Base-by-base conservation (phyloP, 2,888 invertebrate species). In the Aquatica leii region DNA sequence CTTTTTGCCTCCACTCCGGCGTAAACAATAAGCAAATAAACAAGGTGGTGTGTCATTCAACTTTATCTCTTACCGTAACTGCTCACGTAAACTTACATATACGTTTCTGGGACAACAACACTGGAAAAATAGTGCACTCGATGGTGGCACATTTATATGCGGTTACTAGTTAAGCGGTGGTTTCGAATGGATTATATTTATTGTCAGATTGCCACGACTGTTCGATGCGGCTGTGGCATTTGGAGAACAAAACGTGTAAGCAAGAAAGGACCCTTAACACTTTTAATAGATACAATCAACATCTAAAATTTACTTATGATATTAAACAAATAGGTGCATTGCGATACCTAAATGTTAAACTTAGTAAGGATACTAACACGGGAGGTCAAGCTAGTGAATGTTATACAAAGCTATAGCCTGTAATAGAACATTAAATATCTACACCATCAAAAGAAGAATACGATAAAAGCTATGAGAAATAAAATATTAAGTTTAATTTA, bases 221-320 rank as follows among this genome's bases (percentile, higher is more conserved):
- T 85, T 98, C 98, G 76, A 94, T 99, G 81, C 90, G 98, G 75
- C 87, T 99, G 75, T 99, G 99, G 99, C 97, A 99, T 86, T 87
- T 99, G 80, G 97, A 99, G 86, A 97, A 94, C 84, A 97, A 97
- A 85, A 96, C 97, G 65, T 99, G 99, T 86, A 95, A 99, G 76
- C 99, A 99, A 84, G 99, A 99, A 85, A 98, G 99, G 81, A 98
- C 98, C 57, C n/a, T n/a, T n/a, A n/a, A n/a, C n/a, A n/a, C n/a
- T n/a, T n/a, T n/a, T n/a, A n/a, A n/a, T n/a, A n/a, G n/a, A n/a
- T n/a, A n/a, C n/a, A n/a, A n/a, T n/a, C n/a, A n/a, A n/a, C n/a
- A n/a, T n/a, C n/a, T n/a, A n/a, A n/a, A n/a, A n/a, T n/a, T n/a
- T n/a, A n/a, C n/a, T n/a, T n/a, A n/a, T n/a, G n/a, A n/a, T n/a